phyloP scores from a whole-genome alignment of 2,888 invertebrate species.

The Heliconius ismenius region DNA sequence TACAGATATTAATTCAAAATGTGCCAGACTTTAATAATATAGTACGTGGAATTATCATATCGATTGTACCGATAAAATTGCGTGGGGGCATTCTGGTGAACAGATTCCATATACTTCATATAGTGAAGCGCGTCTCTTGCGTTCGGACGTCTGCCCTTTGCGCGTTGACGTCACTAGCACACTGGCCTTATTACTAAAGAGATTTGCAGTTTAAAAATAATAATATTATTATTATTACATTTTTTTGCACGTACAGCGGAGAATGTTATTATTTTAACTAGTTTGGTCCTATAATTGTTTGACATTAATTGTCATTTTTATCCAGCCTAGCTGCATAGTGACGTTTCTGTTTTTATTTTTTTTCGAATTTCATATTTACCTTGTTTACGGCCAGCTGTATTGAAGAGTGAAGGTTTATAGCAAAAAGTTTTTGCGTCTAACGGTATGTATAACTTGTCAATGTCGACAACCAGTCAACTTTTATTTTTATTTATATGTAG shows the following conservation, averaged over 20 bases:
- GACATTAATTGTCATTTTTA: neutral
- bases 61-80: conserved; percentile 28
- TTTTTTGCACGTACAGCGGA: neutral
- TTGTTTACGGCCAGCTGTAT: conserved; percentile 30
- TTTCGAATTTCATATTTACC: conserved; percentile 16
- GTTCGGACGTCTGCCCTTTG: conserved; percentile 39
- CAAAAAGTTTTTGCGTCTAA: conserved; percentile 32
- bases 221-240: neutral
- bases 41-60: conserved; percentile 22
- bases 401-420: conserved; percentile 24
- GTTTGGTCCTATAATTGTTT: neutral
- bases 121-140: conserved; percentile 35
- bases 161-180: conserved; percentile 36
- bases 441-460: conserved; percentile 35
- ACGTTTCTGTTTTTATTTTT: conserved; percentile 20
- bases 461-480: neutral
- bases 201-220: conserved; percentile 2
- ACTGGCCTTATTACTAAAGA: conserved; percentile 19
- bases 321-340: neutral
- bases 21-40: conserved; percentile 15
- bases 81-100: conserved; percentile 25
- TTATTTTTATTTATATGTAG: conserved; percentile 5
- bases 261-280: neutral
- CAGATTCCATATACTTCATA: conserved; percentile 26
- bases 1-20: neutral